Evolutionary conservation across 2,113 vertebrate species (phyloP).

Genomic region (Proteles cristata): DNA sequence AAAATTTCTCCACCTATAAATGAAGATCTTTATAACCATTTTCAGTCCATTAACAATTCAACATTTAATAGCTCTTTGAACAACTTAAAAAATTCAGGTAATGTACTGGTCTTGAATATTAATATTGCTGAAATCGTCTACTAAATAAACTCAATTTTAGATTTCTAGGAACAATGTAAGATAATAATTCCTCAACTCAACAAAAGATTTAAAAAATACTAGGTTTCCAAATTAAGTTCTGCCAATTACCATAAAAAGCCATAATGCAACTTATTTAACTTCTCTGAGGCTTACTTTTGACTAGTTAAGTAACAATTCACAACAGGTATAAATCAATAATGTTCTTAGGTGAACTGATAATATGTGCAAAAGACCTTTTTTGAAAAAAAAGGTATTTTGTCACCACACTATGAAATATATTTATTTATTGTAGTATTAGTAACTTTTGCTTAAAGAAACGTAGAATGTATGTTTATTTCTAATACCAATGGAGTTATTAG

Average conservation of each 20-base stretch:
- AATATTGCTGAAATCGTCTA: background rate
- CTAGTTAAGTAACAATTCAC: conserved; percentile 3
- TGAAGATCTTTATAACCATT: conserved; percentile 42
- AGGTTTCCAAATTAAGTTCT: background rate
- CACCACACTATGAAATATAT: background rate
- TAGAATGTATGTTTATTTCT: conserved; percentile 2
- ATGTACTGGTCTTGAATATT: background rate
- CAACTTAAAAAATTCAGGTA: conserved; percentile 81
- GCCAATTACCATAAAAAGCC: background rate
- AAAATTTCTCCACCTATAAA: conserved; percentile 33
- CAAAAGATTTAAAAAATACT: conserved; percentile 48
- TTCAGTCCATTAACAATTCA: conserved; percentile 64
- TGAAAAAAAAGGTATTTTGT: background rate
- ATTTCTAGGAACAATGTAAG: conserved; percentile 46
- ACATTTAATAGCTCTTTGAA: conserved; percentile 68
- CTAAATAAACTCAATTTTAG: conserved; percentile 33
- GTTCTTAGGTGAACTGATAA: background rate
- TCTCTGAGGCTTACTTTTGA: conserved; percentile 21
- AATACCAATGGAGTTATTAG: background rate
- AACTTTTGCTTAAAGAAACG: conserved; percentile 47
- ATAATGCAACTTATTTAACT: conserved; percentile 46
- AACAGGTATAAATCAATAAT: conserved; percentile 12
- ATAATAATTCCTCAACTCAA: conserved; percentile 41
- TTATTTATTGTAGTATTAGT: conserved; percentile 30
- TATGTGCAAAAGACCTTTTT: conserved; percentile 19